phyloP scores from a whole-genome alignment of 2,888 invertebrate species.

The Dynastes tityus region DNA sequence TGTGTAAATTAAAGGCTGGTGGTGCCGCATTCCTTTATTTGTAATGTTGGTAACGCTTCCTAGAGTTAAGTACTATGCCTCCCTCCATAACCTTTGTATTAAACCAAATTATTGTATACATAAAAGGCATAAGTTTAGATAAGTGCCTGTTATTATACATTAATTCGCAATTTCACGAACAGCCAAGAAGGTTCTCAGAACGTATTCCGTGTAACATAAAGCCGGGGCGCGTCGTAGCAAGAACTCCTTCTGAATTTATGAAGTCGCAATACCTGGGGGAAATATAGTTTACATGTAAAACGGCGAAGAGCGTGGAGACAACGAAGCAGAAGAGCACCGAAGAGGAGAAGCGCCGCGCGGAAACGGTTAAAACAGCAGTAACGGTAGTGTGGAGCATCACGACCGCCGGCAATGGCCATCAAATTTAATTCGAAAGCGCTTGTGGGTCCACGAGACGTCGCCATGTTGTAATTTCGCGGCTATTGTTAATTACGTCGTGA shows the following conservation, averaged over 20 bases:
- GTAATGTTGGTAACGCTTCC: no score
- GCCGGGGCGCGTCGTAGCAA: not conserved
- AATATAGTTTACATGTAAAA: constrained; percentile 48
- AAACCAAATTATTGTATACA: constrained; percentile 1
- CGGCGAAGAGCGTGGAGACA: constrained; percentile 17
- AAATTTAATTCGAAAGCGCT: constrained; percentile 59
- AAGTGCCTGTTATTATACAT: constrained; percentile 25
- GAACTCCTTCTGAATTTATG: constrained; percentile 48
- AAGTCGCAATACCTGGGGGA: constrained; percentile 49
- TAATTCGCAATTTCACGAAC: constrained; percentile 30
- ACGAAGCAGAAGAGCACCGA: constrained; percentile 2
- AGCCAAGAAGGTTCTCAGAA: constrained; percentile 10
- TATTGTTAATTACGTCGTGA: constrained; percentile 54
- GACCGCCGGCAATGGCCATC: constrained; percentile 53
- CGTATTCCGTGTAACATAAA: constrained; percentile 18
- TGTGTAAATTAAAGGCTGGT: no score
- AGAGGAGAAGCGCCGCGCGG: constrained; percentile 18
- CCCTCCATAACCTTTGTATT: not conserved
- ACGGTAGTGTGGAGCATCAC: constrained; percentile 26
- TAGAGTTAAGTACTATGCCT: no score
- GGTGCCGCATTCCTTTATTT: no score
- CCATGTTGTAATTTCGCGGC: constrained; percentile 53
- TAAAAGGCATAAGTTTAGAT: constrained; percentile 21
- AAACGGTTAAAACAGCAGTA: constrained; percentile 1
- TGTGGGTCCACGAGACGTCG: constrained; percentile 56